Conservation (phyloP, 2,888 invertebrate species). For the Lithophane semibrunnea region DNA sequence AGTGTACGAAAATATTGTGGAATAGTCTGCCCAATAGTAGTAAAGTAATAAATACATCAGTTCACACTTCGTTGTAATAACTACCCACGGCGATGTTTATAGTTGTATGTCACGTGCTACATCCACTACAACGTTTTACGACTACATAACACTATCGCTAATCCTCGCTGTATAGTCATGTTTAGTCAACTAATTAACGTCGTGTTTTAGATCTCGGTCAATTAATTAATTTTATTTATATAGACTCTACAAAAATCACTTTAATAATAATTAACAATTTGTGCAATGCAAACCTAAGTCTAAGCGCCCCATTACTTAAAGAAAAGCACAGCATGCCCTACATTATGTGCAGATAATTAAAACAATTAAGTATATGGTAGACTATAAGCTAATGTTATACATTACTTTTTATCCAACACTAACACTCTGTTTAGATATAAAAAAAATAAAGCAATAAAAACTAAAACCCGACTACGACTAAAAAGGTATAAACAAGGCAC, state of each 20-base stretch:
- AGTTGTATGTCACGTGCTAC: conserved; percentile 60
- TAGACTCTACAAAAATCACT: no score
- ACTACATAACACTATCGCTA: conserved; percentile 46
- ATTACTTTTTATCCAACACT: not conserved
- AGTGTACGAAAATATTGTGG: conserved; percentile 47
- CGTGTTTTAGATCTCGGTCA: conserved; percentile 15
- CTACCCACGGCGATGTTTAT: conserved; percentile 61
- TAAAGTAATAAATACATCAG: conserved; percentile 60
- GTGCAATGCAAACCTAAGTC: no score
- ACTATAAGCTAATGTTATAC: not conserved
- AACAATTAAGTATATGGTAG: not conserved
- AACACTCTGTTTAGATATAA: no score
- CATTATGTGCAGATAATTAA: not conserved
- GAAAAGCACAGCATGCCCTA: no score
- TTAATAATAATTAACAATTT: no score
- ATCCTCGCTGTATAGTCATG: conserved; percentile 41
- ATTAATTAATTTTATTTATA: not conserved
- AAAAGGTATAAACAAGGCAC: no score
- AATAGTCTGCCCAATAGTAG: conserved; percentile 48
- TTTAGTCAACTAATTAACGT: conserved; percentile 53
- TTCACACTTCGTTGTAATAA: conserved; percentile 55
- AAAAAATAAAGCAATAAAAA: no score
- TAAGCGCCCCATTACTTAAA: no score
- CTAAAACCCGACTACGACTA: no score
- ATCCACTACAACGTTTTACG: conserved; percentile 56